Percentiles rank a stretch among this genome's conserved stretches.
Conservation (phyloP, 2,113 vertebrate genomes). For the Fulica atra region DNA sequence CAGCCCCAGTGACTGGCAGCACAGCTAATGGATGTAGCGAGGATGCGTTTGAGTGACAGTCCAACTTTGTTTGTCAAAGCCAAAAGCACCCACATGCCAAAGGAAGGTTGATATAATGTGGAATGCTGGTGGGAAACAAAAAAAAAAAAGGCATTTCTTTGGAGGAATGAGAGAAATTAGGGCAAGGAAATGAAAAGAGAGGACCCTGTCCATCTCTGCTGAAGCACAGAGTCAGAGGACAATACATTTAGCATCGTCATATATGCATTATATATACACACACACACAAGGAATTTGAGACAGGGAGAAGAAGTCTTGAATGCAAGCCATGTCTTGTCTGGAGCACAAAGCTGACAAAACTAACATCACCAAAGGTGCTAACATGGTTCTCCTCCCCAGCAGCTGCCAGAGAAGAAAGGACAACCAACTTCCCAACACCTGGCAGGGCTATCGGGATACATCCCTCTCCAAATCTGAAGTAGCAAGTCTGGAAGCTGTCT, state of each 20-base stretch:
- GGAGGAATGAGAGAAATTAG: background rate
- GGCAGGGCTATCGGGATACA: fast-evolving
- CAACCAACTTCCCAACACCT: background rate
- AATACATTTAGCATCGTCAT: background rate
- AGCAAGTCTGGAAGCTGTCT: background rate
- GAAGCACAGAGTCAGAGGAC: background rate
- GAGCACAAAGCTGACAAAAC: background rate
- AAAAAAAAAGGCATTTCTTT: background rate
- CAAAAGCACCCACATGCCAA: background rate
- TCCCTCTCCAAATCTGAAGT: background rate
- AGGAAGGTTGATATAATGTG: background rate
- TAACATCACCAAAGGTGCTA: background rate
- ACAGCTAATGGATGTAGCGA: conserved; percentile 5
- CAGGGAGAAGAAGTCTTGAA: background rate
- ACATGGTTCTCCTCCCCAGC: background rate
- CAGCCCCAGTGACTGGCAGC: background rate
- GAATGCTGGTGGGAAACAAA: background rate
- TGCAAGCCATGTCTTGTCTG: background rate
- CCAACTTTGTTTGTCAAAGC: conserved; percentile 23
- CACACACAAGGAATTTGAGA: background rate
- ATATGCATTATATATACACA: background rate
- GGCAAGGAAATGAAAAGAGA: background rate
- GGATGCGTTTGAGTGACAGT: background rate
- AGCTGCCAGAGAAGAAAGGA: background rate
- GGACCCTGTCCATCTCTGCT: background rate